Evolutionary conservation across 2,797 vertebrate species (phyloP).

Genomic region (Myiothlypis coronata): DNA sequence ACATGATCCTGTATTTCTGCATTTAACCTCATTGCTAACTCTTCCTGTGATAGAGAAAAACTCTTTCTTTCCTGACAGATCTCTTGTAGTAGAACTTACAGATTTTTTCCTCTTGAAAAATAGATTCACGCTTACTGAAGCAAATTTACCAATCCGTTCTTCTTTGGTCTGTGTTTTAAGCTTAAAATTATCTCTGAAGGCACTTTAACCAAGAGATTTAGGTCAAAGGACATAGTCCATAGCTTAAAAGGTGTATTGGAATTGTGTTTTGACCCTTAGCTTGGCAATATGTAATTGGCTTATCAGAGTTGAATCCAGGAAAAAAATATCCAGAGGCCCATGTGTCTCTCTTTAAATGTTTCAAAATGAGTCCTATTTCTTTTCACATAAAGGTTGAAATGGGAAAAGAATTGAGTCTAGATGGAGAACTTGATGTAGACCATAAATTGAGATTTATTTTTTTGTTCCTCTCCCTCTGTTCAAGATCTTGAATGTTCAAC

Average conservation of each 20-base stretch:
- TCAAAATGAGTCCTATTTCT: background rate
- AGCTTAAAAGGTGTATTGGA: background rate
- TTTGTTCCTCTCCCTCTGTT: background rate
- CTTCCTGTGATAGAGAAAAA: background rate
- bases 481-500: background rate
- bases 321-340: background rate
- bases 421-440: background rate
- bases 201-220: background rate
- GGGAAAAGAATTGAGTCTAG: background rate
- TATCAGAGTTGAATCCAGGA: background rate
- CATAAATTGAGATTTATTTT: background rate
- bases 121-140: background rate
- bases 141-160: background rate
- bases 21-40: background rate
- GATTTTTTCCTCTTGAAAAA: background rate
- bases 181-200: background rate
- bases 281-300: background rate
- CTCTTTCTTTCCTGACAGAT: background rate
- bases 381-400: background rate
- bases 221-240: background rate
- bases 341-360: background rate
- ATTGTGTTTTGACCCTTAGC: background rate
- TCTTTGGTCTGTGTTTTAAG: background rate
- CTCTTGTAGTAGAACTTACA: background rate
- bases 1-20: background rate